Evolutionary conservation across 2,888 invertebrate species (phyloP), one percentile per base, ranked within the genome.

Genomic region (Epirrhoe tristata): DNA sequence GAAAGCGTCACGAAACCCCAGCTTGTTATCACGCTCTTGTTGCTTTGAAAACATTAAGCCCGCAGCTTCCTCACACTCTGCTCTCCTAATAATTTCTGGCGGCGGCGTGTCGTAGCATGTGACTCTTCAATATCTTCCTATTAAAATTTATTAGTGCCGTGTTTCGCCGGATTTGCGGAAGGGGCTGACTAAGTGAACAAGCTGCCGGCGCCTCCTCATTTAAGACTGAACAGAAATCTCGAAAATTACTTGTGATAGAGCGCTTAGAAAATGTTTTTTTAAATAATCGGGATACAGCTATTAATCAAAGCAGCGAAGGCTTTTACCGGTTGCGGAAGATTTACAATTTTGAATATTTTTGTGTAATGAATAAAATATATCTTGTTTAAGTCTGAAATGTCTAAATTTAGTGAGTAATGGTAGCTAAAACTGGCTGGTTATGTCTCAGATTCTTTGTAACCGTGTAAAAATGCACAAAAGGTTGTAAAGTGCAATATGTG

Each of bases 21-120:
- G 77, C 77, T 83, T 83, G 80, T 84, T 84, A 82, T 80, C 79
- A 77, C 78, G 79, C 78, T 78, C 80, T 77, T 80, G 80, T 81
- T 78, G 79, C 75, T 80, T 75, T 73, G 73, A 79, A 83, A 83
- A 80, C 78, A 78, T 78, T 76, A 75, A 78, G 77, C 75, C 77
- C 56, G 57, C 60, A 60, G 63, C 67, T 51, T 55, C 61, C 61
- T 58, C 61, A 60, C 58, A 67, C 60, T 63, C 56, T 52, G 62
- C 54, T 46, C 72, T 72, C 73, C 71, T 74, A 77, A 77, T 77
- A 76, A 78, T 78, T 75, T 77, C 73, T 62, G 73, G 71, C 73
- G 75, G 74, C 75, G 75, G 77, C 77, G 69, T 74, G 75, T 78
- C 77, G 76, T 77, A 80, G 75, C 77, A 74, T 76, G 72, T 75